These are phyloP conservation scores for Stenotaenia linearis DNA, from an alignment of 2,888 invertebrate genomes.

Conservation along the genomic window DNA sequence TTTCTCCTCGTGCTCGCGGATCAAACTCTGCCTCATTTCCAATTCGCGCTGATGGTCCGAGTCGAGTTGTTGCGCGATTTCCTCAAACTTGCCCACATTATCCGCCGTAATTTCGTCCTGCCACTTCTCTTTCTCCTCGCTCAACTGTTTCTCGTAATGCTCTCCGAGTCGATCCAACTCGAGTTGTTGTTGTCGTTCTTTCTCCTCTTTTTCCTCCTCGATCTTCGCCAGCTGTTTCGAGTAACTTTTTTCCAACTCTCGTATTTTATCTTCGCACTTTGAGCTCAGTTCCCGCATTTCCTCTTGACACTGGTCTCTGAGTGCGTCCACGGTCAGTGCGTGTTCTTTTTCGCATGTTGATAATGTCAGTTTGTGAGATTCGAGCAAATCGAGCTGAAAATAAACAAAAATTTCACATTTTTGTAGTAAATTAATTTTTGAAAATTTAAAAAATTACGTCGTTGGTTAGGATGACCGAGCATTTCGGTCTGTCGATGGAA, in stretches of 20 bases:
- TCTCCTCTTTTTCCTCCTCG: not conserved
- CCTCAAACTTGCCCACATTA: constrained; percentile 26
- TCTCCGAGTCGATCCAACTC: not conserved
- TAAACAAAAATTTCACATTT: not conserved
- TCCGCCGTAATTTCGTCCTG: constrained; percentile 28
- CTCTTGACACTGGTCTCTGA: not conserved
- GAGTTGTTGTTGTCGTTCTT: not conserved
- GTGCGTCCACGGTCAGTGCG: not conserved
- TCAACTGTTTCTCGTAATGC: constrained; percentile 6
- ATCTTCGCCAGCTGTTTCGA: not conserved
- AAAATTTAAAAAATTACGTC: not conserved
- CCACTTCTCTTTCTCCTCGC: not conserved
- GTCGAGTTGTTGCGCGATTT: constrained; percentile 17
- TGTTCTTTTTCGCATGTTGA: not conserved
- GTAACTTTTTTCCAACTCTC: not conserved
- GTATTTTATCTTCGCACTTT: not conserved
- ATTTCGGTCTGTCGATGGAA: not conserved
- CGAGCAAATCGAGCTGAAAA: not conserved
- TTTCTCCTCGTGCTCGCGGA: constrained; percentile 28
- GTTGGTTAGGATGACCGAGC: not conserved
- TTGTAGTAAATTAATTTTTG: too few species aligned
- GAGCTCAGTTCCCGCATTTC: not conserved
- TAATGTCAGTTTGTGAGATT: not conserved
- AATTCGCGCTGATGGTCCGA: constrained; percentile 12
- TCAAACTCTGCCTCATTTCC: constrained; percentile 20